phyloP scores from a whole-genome alignment of 2,113 vertebrate genomes.

The Montifringilla adamsi region DNA sequence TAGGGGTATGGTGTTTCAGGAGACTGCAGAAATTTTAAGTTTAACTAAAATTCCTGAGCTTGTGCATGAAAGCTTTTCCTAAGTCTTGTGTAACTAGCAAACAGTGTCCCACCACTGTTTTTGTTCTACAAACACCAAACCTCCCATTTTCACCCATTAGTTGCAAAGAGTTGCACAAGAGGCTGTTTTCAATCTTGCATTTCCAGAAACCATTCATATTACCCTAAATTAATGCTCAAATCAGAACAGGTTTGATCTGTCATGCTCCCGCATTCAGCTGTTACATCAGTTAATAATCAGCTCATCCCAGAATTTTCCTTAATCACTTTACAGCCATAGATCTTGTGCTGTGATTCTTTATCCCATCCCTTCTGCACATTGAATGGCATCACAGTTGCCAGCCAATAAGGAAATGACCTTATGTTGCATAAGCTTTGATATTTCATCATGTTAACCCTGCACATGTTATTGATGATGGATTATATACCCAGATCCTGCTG shows the following conservation, averaged over 20 bases:
- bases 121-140: not conserved
- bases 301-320: not conserved
- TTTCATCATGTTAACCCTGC: not conserved
- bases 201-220: not conserved
- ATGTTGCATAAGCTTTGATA: not conserved
- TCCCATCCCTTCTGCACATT: not conserved
- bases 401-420: not conserved
- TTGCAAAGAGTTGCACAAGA: not conserved
- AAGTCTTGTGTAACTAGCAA: not conserved
- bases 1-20: rapidly evolving
- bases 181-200: not conserved
- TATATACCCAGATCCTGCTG: not conserved
- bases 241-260: not conserved
- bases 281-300: not conserved
- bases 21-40: not conserved
- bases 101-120: not conserved
- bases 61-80: not conserved
- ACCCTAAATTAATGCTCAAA: not conserved
- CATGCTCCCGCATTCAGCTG: not conserved
- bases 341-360: not conserved
- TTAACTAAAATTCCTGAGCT: not conserved
- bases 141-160: not conserved
- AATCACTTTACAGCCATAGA: not conserved
- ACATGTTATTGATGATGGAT: not conserved
- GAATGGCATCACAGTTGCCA: rapidly evolving